phyloP scores from a whole-genome alignment of 2,888 invertebrate species.

The Meganola albula region DNA sequence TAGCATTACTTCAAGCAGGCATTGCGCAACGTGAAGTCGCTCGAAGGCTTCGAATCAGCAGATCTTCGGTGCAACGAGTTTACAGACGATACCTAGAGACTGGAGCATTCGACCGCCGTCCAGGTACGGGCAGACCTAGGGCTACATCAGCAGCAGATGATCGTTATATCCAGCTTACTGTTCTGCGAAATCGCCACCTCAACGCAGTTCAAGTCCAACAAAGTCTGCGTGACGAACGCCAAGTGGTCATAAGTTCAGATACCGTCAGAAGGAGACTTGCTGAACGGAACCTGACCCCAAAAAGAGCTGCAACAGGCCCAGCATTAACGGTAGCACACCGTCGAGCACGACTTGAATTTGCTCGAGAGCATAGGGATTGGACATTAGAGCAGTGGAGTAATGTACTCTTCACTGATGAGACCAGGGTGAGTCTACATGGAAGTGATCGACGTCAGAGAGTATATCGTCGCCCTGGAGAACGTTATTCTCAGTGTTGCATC shows the following conservation, averaged over 20 bases:
- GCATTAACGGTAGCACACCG: neutral
- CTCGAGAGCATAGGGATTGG: too few relatives aligned
- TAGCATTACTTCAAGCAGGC: constrained; percentile 1
- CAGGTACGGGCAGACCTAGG: neutral
- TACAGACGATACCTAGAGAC: neutral
- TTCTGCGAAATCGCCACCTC: neutral
- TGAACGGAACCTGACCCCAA: constrained; percentile 1
- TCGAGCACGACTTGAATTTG: neutral
- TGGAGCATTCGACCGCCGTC: neutral
- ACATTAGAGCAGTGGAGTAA: too few relatives aligned
- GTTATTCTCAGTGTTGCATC: neutral
- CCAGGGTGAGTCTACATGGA: too few relatives aligned
- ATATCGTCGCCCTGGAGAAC: neutral
- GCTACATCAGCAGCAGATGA: neutral
- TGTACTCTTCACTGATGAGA: too few relatives aligned
- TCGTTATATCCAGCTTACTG: neutral
- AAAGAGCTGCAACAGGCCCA: constrained; percentile 3
- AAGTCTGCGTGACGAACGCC: neutral
- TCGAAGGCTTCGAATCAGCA: neutral
- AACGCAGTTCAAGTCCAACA: too few relatives aligned
- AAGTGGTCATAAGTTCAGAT: neutral
- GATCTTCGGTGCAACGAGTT: neutral
- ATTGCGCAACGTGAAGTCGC: constrained; percentile 1
- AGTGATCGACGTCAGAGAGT: too few relatives aligned
- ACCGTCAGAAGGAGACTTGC: constrained; percentile 2